phyloP scores from a whole-genome alignment of 2,797 vertebrate genomes.

The Acanthis flammea region DNA sequence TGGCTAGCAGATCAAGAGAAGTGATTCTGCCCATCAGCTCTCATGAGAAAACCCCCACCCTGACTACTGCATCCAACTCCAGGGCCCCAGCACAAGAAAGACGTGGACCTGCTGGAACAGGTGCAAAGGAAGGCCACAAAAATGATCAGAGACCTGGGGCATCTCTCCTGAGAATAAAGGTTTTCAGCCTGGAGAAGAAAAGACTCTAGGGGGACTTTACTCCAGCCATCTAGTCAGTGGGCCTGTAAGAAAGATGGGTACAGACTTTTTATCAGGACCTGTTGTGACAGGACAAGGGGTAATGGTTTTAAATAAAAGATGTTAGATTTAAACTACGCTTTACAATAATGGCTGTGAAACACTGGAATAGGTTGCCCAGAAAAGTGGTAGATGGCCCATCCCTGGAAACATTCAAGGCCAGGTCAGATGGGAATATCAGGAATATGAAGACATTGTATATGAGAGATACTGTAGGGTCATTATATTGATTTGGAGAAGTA shows the following conservation, averaged over 20 bases:
- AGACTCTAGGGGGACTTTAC: not conserved
- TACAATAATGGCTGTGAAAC: not conserved
- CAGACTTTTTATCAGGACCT: not conserved
- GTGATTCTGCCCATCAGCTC: not conserved
- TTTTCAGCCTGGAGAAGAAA: not conserved
- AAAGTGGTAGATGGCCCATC: not conserved
- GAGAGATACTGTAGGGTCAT: not conserved
- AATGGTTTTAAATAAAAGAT: not conserved
- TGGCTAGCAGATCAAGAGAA: not conserved
- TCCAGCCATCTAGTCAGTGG: not conserved
- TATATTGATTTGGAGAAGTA: not conserved
- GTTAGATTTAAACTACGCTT: not conserved
- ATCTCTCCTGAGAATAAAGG: not conserved
- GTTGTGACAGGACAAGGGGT: not conserved
- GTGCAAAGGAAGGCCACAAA: not conserved
- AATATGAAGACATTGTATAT: not conserved
- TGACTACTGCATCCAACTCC: not conserved
- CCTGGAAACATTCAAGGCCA: not conserved
- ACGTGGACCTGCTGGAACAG: accelerated
- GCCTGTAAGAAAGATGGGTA: not conserved
- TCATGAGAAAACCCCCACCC: accelerated
- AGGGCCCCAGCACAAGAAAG: not conserved
- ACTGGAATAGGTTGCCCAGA: not conserved
- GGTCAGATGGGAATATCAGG: not conserved
- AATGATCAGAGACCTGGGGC: accelerated